Base-by-base conservation (phyloP, 1,140 invertebrate species). In the Lordiphosa mommai region DNA sequence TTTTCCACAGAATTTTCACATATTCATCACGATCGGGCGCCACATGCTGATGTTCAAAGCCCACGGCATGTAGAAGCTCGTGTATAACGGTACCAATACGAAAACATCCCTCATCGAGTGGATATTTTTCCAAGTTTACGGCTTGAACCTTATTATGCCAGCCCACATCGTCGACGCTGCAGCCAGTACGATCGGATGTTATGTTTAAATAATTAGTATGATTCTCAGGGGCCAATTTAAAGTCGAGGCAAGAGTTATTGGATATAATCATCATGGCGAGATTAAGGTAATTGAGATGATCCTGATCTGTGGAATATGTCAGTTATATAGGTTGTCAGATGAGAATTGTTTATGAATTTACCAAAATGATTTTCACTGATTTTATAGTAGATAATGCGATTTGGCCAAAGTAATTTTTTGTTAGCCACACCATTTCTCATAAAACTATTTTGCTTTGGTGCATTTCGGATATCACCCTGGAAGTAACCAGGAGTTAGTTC, bases 1-100 rank as follows among this genome's bases (percentile, higher is more conserved):
- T 93, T 2, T 91, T 70, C 73, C 89, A 91, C n/a, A 88, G 61
- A 34, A 94, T 90, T 0, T 50, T 70, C 2, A 94, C 88, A 57
- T 90, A 93, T 0, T 90, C 40, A 55, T 93, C 92, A 14, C 93
- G 74, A 76, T 93, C 91, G 0, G 88, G 67, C 4, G 91, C 68
- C 56, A 90, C 90, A 68, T 93, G 92, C 65, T 93, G 92, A 55
- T 94, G 90, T 52, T 87, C 90, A 52, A 92, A 92, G 0, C 92
- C 92, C 2, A 92, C 71, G 0, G 90, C 89, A 59, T 94, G 93
- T 43, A 93, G 88, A 1, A 94, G 64, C 86, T 94, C 93, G 60
- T 94, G 93, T 1, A 93, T 88, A 7, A 93, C 88, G 0, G 90
- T 90, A 1, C 90, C 91, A 20, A 90, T 87, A 0, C 89, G 85